These are phyloP conservation scores for Crotalus horridus DNA, from an alignment of 2,113 vertebrate genomes.

Conservation along the genomic window DNA sequence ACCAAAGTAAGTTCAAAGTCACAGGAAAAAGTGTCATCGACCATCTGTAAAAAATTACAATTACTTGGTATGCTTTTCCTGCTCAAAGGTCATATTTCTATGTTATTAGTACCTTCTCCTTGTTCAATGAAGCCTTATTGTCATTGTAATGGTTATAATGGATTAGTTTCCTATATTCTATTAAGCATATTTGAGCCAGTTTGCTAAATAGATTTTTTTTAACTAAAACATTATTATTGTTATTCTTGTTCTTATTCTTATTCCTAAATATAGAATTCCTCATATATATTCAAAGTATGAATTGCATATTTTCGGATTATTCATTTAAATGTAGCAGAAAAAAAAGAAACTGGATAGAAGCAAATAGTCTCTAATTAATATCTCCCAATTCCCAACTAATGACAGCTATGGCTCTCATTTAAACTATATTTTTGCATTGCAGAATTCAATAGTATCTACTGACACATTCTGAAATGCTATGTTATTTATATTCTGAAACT, in stretches of 20 bases:
- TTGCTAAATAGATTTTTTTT: slow-evolving; percentile 60
- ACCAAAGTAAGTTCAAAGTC: slow-evolving; percentile 75
- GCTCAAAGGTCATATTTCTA: slow-evolving; percentile 65
- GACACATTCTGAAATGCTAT: slow-evolving; percentile 73
- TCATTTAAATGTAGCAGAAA: slow-evolving; percentile 59
- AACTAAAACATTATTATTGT: slow-evolving; percentile 63
- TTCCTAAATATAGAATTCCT: slow-evolving; percentile 50
- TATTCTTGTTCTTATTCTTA: slow-evolving; percentile 56
- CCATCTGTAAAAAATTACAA: slow-evolving; percentile 71
- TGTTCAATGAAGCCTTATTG: slow-evolving; percentile 70
- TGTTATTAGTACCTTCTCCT: slow-evolving; percentile 65
- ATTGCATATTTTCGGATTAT: slow-evolving; percentile 59
- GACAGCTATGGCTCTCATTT: slow-evolving; percentile 69
- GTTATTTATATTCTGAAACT: slow-evolving; percentile 74
- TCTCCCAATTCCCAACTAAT: slow-evolving; percentile 70
- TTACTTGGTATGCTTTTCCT: slow-evolving; percentile 68
- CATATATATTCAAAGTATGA: slow-evolving; percentile 52
- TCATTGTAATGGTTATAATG: slow-evolving; percentile 71
- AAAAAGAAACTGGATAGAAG: slow-evolving; percentile 56
- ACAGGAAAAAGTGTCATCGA: slow-evolving; percentile 68
- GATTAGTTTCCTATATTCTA: slow-evolving; percentile 70
- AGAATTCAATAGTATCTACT: slow-evolving; percentile 76
- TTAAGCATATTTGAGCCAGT: slow-evolving; percentile 57
- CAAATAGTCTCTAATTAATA: slow-evolving; percentile 71
- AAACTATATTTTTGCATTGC: slow-evolving; percentile 71